Conservation (phyloP, 37 sponge, comb jelly and placozoan genomes). For the Theonella swinhoei region DNA sequence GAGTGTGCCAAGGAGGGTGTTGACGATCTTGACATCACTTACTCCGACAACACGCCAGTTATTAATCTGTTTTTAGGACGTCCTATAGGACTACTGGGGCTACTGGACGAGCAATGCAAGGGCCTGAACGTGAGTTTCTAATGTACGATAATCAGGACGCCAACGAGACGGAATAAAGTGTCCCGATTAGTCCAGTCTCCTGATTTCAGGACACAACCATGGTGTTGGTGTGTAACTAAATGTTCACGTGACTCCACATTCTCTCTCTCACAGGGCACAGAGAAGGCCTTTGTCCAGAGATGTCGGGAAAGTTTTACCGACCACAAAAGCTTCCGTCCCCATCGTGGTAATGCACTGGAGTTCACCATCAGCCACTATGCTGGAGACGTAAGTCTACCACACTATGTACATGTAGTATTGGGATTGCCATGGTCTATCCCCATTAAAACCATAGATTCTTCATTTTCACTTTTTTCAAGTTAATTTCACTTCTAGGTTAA, state of each 20-base stretch:
- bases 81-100: conserved; percentile 77
- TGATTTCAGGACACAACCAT: no score
- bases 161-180: no score
- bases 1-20: conserved; percentile 79
- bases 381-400: conserved; percentile 57
- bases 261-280: conserved; percentile 45
- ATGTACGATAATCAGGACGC: no score
- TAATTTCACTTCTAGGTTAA: no score
- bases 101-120: conserved; percentile 81
- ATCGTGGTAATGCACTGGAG: conserved; percentile 49
- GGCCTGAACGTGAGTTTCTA: conserved; percentile 56
- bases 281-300: conserved; percentile 60
- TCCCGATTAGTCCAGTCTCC: no score
- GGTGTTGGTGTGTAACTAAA: no score
- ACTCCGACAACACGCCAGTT: conserved; percentile 68
- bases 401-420: not conserved
- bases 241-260: no score
- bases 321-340: conserved; percentile 45
- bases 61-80: conserved; percentile 67
- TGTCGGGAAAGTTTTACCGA: conserved; percentile 53
- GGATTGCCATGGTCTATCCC: no score
- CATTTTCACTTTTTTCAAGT: no score
- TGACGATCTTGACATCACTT: conserved; percentile 60
- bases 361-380: conserved; percentile 84
- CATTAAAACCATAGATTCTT: no score